Percentiles rank a stretch among this genome's conserved stretches.
phyloP scores from a whole-genome alignment of 64 coral and sea anemone species.

The Dendronephthya gigantea region DNA sequence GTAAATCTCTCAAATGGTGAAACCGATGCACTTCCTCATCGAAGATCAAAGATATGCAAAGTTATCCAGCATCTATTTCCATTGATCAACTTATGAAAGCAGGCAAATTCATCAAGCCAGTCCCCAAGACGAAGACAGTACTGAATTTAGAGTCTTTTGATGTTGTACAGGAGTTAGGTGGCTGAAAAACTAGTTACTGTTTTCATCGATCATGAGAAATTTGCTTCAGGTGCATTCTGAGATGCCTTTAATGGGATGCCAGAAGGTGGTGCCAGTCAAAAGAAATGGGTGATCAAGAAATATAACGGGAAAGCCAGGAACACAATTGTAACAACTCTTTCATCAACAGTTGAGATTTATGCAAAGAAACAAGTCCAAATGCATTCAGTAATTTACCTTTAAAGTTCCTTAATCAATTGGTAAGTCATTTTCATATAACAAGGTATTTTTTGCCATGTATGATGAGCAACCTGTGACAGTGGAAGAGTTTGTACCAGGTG shows the following conservation, averaged over 20 bases:
- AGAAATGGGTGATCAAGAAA: not conserved
- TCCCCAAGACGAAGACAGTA: slow-evolving; percentile 26
- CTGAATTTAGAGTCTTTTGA: slow-evolving; percentile 42
- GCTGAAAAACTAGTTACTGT: not conserved
- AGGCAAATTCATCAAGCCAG: slow-evolving; percentile 49
- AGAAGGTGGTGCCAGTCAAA: not conserved
- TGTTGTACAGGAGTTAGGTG: slow-evolving; percentile 1
- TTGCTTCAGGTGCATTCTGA: slow-evolving; percentile 31
- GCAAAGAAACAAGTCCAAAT: not conserved
- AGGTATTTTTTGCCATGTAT: not conserved
- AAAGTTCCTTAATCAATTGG: not conserved
- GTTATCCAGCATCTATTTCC: slow-evolving; percentile 47
- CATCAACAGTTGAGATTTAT: not conserved
- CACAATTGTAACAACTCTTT: slow-evolving; percentile 5
- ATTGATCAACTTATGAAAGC: slow-evolving; percentile 37
- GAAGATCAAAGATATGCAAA: not conserved
- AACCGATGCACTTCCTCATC: not conserved
- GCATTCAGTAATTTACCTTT: not conserved
- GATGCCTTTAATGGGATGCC: slow-evolving; percentile 1
- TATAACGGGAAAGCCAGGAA: slow-evolving; percentile 7
- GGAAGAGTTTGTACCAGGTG: not conserved
- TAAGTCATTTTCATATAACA: not conserved
- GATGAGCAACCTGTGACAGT: not conserved
- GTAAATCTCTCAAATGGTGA: not conserved
- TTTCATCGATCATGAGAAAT: slow-evolving; percentile 8